Conservation (phyloP, 2,888 invertebrate species). For the Chloromyia formosa region DNA sequence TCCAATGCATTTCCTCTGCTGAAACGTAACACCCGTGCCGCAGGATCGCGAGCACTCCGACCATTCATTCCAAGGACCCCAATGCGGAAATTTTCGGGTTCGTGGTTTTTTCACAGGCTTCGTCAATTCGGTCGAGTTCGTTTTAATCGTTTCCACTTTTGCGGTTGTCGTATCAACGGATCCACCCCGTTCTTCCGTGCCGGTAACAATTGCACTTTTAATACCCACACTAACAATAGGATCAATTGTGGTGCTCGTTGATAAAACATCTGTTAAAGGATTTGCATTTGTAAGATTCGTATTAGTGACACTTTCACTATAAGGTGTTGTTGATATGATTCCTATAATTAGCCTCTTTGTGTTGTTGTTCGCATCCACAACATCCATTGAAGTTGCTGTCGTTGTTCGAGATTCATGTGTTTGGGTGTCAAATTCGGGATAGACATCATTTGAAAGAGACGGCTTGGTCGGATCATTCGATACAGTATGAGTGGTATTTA, state of each 20-base stretch:
- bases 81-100: constrained; percentile 64
- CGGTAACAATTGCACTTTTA: background rate
- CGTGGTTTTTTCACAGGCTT: constrained; percentile 53
- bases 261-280: constrained; percentile 19
- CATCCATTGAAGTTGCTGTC: constrained; percentile 50
- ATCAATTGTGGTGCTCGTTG: constrained; percentile 11
- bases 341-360: constrained; percentile 44
- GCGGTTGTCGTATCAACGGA: constrained; percentile 8
- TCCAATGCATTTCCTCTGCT: constrained; percentile 60
- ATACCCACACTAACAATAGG: background rate
- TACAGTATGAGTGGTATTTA: background rate
- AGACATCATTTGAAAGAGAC: constrained; percentile 58
- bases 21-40: constrained; percentile 76
- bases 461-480: constrained; percentile 47
- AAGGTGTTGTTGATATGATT: constrained; percentile 31
- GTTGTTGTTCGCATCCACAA: background rate
- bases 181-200: background rate
- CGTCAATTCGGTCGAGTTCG: constrained; percentile 39
- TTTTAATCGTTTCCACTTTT: constrained; percentile 4
- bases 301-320: constrained; percentile 35
- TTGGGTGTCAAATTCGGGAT: constrained; percentile 54
- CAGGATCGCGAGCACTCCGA: constrained; percentile 83
- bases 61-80: constrained; percentile 86
- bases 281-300: constrained; percentile 47
- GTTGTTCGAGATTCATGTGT: background rate